A percentile compares a stretch with the other conserved stretches of the same genome.
Evolutionary conservation across 2,888 invertebrate genomes (phyloP).

Genomic region (Drosophila maculinotata): DNA sequence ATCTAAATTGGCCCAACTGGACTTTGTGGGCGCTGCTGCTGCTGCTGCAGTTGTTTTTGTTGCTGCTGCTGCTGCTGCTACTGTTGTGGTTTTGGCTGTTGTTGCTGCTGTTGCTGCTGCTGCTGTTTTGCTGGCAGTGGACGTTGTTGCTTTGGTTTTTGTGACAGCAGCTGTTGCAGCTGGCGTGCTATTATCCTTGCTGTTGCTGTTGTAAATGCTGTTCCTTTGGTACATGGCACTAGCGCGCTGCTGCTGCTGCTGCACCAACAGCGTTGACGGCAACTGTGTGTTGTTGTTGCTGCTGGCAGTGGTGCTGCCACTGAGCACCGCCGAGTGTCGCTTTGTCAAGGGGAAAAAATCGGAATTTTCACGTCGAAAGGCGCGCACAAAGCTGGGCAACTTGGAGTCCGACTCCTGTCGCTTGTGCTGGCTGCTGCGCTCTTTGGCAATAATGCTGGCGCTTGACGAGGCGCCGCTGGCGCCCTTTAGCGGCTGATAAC

Average conservation of each 20-base stretch:
- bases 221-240: constrained; percentile 90
- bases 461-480: constrained; percentile 39
- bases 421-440: constrained; percentile 86
- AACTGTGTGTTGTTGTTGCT: constrained; percentile 61
- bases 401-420: constrained; percentile 91
- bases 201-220: constrained; percentile 84
- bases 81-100: constrained; percentile 77
- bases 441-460: constrained; percentile 73
- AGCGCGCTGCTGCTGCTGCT: constrained; percentile 87
- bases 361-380: constrained; percentile 93
- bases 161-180: constrained; percentile 23
- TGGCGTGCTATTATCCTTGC: constrained; percentile 32
- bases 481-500: constrained; percentile 72
- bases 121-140: constrained; percentile 42
- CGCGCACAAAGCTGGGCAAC: constrained; percentile 90
- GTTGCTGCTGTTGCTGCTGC: constrained; percentile 78
- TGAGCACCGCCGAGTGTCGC: constrained; percentile 90
- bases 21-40: constrained; percentile 65
- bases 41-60: constrained; percentile 20
- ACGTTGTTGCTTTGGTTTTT: constrained; percentile 36
- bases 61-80: constrained; percentile 54
- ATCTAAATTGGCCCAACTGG: constrained; percentile 84
- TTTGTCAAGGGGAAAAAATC: constrained; percentile 92
- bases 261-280: constrained; percentile 84
- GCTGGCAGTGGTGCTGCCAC: constrained; percentile 67